These are phyloP conservation scores for Laspeyria flexula DNA, from an alignment of 2,888 invertebrate genomes.

Conservation along the genomic window DNA sequence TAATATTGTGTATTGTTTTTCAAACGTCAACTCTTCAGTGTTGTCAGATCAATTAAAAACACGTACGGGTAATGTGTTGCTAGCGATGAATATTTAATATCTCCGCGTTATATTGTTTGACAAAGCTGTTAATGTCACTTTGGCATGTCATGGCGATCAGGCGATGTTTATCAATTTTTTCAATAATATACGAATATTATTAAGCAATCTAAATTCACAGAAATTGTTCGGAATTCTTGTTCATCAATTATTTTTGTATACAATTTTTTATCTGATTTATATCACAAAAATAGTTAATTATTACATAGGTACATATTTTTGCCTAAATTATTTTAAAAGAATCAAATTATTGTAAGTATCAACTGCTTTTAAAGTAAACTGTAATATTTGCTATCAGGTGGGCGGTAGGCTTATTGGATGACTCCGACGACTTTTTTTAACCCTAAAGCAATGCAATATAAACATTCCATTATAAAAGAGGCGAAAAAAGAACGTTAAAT, in stretches of 20 bases:
- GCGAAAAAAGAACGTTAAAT: too few species aligned
- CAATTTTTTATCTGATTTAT: neutral
- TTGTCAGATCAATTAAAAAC: constrained; percentile 72
- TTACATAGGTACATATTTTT: too few species aligned
- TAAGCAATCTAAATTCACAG: constrained; percentile 57
- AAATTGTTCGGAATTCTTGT: constrained; percentile 44
- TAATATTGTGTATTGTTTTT: constrained; percentile 20
- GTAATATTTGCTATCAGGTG: too few species aligned
- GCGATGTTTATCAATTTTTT: constrained; percentile 61
- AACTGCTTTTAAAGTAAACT: too few species aligned
- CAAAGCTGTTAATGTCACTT: constrained; percentile 82
- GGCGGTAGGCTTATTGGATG: too few species aligned
- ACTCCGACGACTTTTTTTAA: too few species aligned
- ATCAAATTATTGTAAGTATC: too few species aligned
- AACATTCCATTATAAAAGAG: too few species aligned
- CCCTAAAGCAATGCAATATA: too few species aligned
- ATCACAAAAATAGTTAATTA: too few species aligned
- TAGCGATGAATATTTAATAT: constrained; percentile 73
- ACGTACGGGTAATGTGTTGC: constrained; percentile 65
- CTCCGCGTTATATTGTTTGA: constrained; percentile 74
- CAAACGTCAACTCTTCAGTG: constrained; percentile 52
- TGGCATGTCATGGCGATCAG: constrained; percentile 75
- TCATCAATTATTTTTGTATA: constrained; percentile 11
- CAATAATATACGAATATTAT: constrained; percentile 63
- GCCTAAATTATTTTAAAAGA: too few species aligned